Base-by-base conservation (phyloP, 2,888 invertebrate genomes). In the Leptothorax acervorum region DNA sequence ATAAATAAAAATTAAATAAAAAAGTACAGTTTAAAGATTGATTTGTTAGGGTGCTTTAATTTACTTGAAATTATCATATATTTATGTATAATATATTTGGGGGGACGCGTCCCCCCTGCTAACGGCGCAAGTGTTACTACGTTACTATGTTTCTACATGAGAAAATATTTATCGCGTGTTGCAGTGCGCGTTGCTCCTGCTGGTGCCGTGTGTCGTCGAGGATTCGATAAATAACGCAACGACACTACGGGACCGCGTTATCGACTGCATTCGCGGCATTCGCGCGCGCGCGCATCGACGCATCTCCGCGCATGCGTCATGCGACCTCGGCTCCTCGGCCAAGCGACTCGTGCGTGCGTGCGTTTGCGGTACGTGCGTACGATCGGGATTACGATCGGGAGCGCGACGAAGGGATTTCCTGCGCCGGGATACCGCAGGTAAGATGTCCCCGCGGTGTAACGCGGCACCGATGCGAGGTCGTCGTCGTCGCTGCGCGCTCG, bases 281-380 rank as follows among this genome's bases (percentile, higher is more conserved):
- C 15, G 65, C 23, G 65, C 90, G 85, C 90, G 85, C 86, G 84
- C 85, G 87, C 88, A 82, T 71, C 45, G 65, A 66, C 6, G 42
- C 12, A 45, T 65, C 5, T 23, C 12, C 39, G 42, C 62, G 62
- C 35, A 28, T 55, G 55, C 23, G 23, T n/a, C 35, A 23, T 28
- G 57, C 53, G 53, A n/a, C 57, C 28, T 57, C 28, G 28, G 28
- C 9, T 60, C 57, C 28, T 57, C 28, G 28, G 28, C 9, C 63
- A 62, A 45, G 66, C 31, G 70, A 62, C 71, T 66, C 71, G 68
- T 76, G 53, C 53, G 53, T 53, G n/a, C 53, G 15, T 75, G 8
- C 18, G 6, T 31, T 18, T 15, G 28, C 63, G 3, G 8, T n/a
- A 65, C 6, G 63, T 42, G 23, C 55, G 8, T 39, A 55, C 53